Percentiles rank a stretch among this genome's conserved stretches.
Evolutionary conservation across 2,888 invertebrate species (phyloP).

Genomic region (Tetranychus truncatus): DNA sequence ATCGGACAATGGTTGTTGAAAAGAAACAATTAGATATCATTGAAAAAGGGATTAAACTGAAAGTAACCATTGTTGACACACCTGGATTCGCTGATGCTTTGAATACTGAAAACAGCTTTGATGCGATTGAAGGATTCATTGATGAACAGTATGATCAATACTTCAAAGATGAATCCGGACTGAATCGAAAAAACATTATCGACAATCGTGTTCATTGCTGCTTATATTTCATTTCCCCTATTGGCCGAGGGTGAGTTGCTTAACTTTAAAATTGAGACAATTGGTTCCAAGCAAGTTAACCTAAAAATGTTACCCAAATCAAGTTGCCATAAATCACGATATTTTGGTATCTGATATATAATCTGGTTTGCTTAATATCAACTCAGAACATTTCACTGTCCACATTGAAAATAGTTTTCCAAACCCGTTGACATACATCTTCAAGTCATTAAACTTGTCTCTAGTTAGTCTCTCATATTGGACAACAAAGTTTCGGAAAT

Average conservation of each 20-base stretch:
- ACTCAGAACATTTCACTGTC: neutral
- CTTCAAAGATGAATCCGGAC: conserved; percentile 39
- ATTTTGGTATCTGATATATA: neutral
- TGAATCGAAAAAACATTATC: conserved; percentile 38
- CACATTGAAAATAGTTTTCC: neutral
- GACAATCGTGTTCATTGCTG: conserved; percentile 39
- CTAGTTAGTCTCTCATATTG: too few relatives aligned
- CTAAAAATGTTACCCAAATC: neutral
- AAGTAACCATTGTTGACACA: conserved; percentile 79
- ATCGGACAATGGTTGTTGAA: conserved; percentile 43
- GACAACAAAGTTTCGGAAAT: too few relatives aligned
- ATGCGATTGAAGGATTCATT: conserved; percentile 71
- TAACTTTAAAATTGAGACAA: conserved; percentile 6
- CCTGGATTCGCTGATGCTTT: conserved; percentile 87
- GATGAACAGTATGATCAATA: conserved; percentile 62
- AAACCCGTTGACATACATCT: neutral
- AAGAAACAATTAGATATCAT: conserved; percentile 77
- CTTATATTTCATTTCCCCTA: conserved; percentile 37
- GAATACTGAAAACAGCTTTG: conserved; percentile 83
- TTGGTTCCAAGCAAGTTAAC: conserved; percentile 11
- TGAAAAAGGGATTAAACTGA: conserved; percentile 70
- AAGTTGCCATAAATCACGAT: neutral
- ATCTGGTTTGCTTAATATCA: neutral
- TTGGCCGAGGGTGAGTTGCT: conserved; percentile 45
- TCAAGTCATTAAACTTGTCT: neutral